Percentiles rank a stretch among this genome's conserved stretches.
Evolutionary conservation across 2,888 invertebrate genomes (phyloP).

Genomic region (Gasteruption jaculator): DNA sequence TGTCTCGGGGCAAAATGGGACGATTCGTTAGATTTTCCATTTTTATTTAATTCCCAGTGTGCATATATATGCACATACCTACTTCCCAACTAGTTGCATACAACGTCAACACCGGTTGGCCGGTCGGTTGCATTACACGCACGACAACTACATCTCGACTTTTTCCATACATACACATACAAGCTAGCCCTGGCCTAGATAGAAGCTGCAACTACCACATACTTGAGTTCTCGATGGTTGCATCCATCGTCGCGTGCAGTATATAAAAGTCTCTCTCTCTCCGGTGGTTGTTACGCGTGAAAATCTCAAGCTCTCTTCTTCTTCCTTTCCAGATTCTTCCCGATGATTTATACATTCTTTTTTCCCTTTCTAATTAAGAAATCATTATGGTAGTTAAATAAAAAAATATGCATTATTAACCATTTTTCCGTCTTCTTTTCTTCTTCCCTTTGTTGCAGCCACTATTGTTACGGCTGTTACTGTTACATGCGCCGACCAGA

Average conservation of each 20-base stretch:
- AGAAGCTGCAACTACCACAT: slow-evolving; percentile 20
- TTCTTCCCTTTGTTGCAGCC: not conserved
- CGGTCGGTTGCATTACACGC: slow-evolving; percentile 15
- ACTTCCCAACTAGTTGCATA: slow-evolving; percentile 23
- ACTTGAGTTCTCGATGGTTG: slow-evolving; percentile 33
- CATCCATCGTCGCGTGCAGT: slow-evolving; percentile 27
- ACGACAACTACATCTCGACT: slow-evolving; percentile 11
- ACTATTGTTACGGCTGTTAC: too few relatives aligned
- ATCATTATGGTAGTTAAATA: too few relatives aligned
- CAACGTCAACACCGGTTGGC: slow-evolving; percentile 7
- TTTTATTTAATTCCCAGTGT: too few relatives aligned
- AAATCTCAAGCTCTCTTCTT: slow-evolving; percentile 14
- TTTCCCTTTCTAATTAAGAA: too few relatives aligned
- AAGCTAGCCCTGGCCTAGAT: slow-evolving; percentile 52
- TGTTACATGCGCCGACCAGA: too few relatives aligned
- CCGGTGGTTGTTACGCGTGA: slow-evolving; percentile 15
- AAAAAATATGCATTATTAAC: slow-evolving; percentile 25
- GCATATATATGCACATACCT: slow-evolving; percentile 22
- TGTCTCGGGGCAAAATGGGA: too few relatives aligned
- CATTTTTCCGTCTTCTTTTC: slow-evolving; percentile 13
- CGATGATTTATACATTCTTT: slow-evolving; percentile 9
- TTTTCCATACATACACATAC: slow-evolving; percentile 13
- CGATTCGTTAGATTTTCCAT: too few relatives aligned
- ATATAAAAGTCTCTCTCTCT: too few relatives aligned
- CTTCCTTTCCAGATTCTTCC: slow-evolving; percentile 8